Percentiles rank a stretch among this genome's conserved stretches.
phyloP scores from a whole-genome alignment of 37 sponge, comb jelly and placozoan genomes.

The Ephydatia muelleri region DNA sequence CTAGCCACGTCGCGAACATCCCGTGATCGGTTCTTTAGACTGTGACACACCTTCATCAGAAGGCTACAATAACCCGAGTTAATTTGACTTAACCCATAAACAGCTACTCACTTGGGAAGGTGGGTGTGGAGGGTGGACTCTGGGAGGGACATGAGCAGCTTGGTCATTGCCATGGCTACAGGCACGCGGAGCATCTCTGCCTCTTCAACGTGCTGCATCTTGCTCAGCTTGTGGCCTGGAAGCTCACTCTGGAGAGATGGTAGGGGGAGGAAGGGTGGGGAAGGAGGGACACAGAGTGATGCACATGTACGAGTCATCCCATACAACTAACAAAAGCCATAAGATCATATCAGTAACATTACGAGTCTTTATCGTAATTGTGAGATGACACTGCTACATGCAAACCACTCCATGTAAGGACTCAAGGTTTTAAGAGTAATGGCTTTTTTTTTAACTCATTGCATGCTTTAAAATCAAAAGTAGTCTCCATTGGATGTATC shows the following conservation, averaged over 20 bases:
- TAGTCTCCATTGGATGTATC: too few relatives aligned
- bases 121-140: slow-evolving; percentile 57
- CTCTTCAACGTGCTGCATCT: slow-evolving; percentile 21
- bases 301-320: not conserved
- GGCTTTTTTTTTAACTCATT: too few relatives aligned
- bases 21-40: slow-evolving; percentile 63
- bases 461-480: too few relatives aligned
- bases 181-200: slow-evolving; percentile 71
- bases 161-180: slow-evolving; percentile 86
- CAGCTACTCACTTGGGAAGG: slow-evolving; percentile 66
- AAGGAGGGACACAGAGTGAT: too few relatives aligned
- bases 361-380: too few relatives aligned
- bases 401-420: too few relatives aligned
- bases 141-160: slow-evolving; percentile 79
- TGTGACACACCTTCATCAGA: slow-evolving; percentile 77
- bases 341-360: too few relatives aligned
- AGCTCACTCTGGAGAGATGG: not conserved
- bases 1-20: slow-evolving; percentile 79
- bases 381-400: too few relatives aligned
- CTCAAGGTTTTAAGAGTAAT: too few relatives aligned
- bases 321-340: too few relatives aligned
- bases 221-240: slow-evolving; percentile 37
- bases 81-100: not conserved
- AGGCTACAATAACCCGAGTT: slow-evolving; percentile 40
- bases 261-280: not conserved